A percentile compares a stretch with the other conserved stretches of the same genome.
These are phyloP conservation scores for Rhynchotus rufescens DNA, from an alignment of 2,797 vertebrate genomes.

Conservation along the genomic window DNA sequence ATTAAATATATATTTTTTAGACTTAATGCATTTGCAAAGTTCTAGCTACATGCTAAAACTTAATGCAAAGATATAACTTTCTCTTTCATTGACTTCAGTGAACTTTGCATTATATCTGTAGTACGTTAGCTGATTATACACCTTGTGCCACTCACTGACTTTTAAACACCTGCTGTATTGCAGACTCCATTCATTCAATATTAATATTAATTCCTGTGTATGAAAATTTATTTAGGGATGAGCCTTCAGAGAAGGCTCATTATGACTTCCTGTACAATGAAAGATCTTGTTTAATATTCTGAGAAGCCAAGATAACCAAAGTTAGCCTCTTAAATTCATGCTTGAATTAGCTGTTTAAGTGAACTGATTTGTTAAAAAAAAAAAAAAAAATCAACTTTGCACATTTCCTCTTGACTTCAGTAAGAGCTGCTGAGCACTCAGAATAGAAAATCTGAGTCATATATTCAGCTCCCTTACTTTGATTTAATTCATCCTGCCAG, in stretches of 20 bases:
- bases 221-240: conserved; percentile 39
- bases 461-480: conserved; percentile 11
- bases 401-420: conserved; percentile 15
- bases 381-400: neutral
- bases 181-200: conserved; percentile 6
- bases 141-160: conserved; percentile 10
- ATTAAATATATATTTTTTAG: neutral
- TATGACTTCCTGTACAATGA: conserved; percentile 28
- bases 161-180: conserved; percentile 17
- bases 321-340: conserved; percentile 18
- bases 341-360: conserved; percentile 15
- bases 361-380: neutral
- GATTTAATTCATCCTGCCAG: conserved; percentile 7
- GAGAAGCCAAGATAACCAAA: conserved; percentile 37
- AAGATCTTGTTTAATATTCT: conserved; percentile 25
- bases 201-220: conserved; percentile 13
- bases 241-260: conserved; percentile 37
- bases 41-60: neutral
- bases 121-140: neutral
- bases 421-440: neutral
- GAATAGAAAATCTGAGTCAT: conserved; percentile 32
- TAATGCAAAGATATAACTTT: neutral
- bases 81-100: neutral
- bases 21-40: neutral
- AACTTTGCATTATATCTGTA: conserved; percentile 1